Percentiles rank a stretch among this genome's conserved stretches.
phyloP scores from a whole-genome alignment of 2,888 invertebrate genomes.

The Heliconius cydno region DNA sequence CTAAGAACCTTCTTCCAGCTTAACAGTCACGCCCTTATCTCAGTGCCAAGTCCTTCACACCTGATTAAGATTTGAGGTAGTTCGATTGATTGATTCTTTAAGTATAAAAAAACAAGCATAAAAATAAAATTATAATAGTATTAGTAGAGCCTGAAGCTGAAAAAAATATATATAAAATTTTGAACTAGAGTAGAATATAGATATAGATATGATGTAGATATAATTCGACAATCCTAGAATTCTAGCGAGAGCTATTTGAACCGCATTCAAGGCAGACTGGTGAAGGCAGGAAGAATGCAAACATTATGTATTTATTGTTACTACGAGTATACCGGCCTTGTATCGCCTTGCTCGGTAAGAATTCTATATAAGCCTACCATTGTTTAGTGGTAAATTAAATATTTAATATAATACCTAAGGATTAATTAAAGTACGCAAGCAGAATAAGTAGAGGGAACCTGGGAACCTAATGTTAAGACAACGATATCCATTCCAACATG shows the following conservation, averaged over 20 bases:
- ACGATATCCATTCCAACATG: too few species aligned
- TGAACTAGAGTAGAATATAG: background rate
- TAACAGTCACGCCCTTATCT: too few species aligned
- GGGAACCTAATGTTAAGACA: too few species aligned
- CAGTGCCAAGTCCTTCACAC: too few species aligned
- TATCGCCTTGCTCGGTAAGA: slow-evolving; percentile 51
- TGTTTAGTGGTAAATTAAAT: slow-evolving; percentile 34
- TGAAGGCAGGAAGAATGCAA: slow-evolving; percentile 74
- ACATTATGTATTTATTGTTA: slow-evolving; percentile 47
- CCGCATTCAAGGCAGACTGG: slow-evolving; percentile 69
- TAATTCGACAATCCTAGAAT: slow-evolving; percentile 50
- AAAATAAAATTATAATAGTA: too few species aligned
- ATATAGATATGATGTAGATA: slow-evolving; percentile 19
- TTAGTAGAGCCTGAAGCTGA: too few species aligned
- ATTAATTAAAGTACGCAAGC: background rate
- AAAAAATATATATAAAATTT: background rate
- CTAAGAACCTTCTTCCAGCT: too few species aligned
- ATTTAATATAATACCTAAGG: background rate
- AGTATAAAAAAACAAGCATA: too few species aligned
- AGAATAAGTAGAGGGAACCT: too few species aligned
- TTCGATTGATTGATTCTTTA: too few species aligned
- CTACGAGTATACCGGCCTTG: slow-evolving; percentile 52
- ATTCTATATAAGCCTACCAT: slow-evolving; percentile 34
- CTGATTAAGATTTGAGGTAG: too few species aligned
- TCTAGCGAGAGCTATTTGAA: slow-evolving; percentile 50